Evolutionary conservation across 1,140 invertebrate species (phyloP), one percentile per base, ranked within the genome.

Genomic region (Stegodyphus dumicola): DNA sequence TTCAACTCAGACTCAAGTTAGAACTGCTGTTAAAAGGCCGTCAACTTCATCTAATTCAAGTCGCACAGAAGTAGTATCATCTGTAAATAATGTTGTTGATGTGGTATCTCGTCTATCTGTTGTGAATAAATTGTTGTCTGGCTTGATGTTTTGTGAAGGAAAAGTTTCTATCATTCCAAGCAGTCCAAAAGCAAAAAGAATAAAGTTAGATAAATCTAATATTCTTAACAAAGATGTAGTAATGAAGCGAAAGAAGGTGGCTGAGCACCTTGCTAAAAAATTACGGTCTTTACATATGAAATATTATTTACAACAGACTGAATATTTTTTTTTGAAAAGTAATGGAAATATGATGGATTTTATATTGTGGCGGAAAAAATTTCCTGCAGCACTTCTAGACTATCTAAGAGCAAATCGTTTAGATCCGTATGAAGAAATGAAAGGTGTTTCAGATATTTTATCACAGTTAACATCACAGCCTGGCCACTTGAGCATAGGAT

Each of bases 301-400:
- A 89, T 96, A 96, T 91, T 93, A 93, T 88, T 96, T 97, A 89
- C 93, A 95, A 91, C 92, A 95, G 87, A 93, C 95, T 73, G 96
- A 97, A 91, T 91, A 95, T 76, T 97, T 94, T 92, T 97, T 95
- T 90, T 92, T 97, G 66, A 94, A 96, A 91, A 93, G 93, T 88
- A 94, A 94, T 86, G 95, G 95, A 60, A 96, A 96, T 90, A 93
- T 97, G 91, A 94, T 96, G 93, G 96, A 97, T 89, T 96, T 94
- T 90, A 93, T 93, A 88, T 90, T 92, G 54, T 97, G 95, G 94
- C 94, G 94, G 86, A 96, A 96, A 90, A 92, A 94, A 89, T 94
- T 95, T 77, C 92, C 94, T 49, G 92, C 93, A 64, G 93, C 94
- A 89, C 94, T 96, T 87, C 89, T 94, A 64, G 92, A 93, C 70